Evolutionary conservation across 2,888 invertebrate genomes (phyloP), one percentile per base, ranked within the genome.

Genomic region (Euplexia lucipara): DNA sequence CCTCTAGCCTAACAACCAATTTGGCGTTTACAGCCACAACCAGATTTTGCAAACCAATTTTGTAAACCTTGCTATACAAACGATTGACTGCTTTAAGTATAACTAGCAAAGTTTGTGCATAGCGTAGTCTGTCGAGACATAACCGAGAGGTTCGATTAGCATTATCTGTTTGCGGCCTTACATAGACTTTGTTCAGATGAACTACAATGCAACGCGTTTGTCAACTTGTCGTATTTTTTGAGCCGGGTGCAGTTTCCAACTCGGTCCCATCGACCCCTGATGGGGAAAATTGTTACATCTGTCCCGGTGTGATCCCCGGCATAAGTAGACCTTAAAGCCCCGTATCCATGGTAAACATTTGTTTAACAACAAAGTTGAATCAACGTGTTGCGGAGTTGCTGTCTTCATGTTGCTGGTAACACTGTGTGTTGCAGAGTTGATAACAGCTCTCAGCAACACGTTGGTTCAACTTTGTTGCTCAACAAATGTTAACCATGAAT

Each of bases 1-100:
- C 67, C 9, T 54, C 8, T 49, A 69, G 30, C 37, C 39, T 49
- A 20, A 44, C 12, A 49, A 39, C 10, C 20, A 49, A 3, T 47
- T 53, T 30, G 35, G 35, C 62, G 7, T 20, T 45, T 30, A 35
- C 26, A 68, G 18, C 34, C 58, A 37, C 58, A 67, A 45, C n/a
- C 51, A 58, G 59, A 67, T 41, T 48, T 26, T 54, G 39, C 54
- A 22, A 44, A 8, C 37, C 18, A n/a, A 41, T 47, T 32, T 68
- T 32, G 49, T 39, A 65, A 41, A 32, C 41, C 56, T 64, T 51
- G 65, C 42, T 51, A 51, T 53, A 48, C 34, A 47, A 35, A 41
- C 39, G 34, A 67, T 65, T 41, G 47, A 47, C 35, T 68, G 42
- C 30, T 49, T 57, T 22, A 35, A 65, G 34, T 66, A 26, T 16